Conservation (phyloP, 2,797 vertebrate genomes). For the Enoplosus armatus region DNA sequence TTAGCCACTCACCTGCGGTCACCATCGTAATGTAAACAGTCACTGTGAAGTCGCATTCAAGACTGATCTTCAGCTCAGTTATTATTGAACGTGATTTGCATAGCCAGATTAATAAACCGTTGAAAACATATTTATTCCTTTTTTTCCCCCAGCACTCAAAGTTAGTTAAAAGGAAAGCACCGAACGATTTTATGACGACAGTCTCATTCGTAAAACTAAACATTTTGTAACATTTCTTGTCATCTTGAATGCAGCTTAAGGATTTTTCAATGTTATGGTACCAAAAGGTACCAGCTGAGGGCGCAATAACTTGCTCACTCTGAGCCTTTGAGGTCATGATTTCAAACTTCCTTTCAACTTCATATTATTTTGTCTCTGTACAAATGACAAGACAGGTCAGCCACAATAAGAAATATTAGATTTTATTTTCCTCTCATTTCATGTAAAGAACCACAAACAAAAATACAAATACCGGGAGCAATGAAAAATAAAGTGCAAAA, state of each 20-base stretch:
- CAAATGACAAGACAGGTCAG: not conserved
- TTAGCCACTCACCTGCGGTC: constrained; percentile 73
- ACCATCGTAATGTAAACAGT: constrained; percentile 66
- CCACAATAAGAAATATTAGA: constrained; percentile 46
- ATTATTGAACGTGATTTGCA: not conserved
- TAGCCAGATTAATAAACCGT: accelerated
- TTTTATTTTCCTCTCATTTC: constrained; percentile 62
- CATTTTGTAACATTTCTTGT: constrained; percentile 1
- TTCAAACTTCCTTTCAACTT: not conserved
- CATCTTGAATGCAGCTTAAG: constrained; percentile 54
- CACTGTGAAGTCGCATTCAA: constrained; percentile 51
- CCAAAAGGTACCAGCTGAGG: constrained; percentile 31
- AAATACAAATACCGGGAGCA: constrained; percentile 56
- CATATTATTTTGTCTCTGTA: not conserved
- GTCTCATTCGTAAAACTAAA: not conserved
- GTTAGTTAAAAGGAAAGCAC: accelerated
- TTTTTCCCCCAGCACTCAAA: accelerated
- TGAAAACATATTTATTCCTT: accelerated
- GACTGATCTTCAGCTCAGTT: not conserved
- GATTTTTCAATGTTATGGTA: not conserved
- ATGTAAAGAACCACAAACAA: constrained; percentile 58
- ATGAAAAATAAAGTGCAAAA: constrained; percentile 81
- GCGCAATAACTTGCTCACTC: constrained; percentile 22
- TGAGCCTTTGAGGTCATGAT: not conserved
- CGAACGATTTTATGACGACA: accelerated